Conservation (phyloP, 2,797 vertebrate genomes). For the Okamejei kenojei region DNA sequence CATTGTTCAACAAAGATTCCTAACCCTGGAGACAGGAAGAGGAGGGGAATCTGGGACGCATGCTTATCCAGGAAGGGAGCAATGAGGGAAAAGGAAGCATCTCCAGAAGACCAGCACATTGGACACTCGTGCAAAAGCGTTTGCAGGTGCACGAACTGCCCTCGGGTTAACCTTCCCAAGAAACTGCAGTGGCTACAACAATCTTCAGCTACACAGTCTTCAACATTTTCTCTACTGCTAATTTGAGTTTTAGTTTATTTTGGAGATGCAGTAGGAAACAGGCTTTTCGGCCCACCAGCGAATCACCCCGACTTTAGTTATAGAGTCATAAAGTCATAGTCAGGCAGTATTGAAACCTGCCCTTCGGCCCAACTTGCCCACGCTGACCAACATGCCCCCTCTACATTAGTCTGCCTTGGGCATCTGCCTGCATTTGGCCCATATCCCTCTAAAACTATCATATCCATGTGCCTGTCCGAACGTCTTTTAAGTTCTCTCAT, state of each 20-base stretch:
- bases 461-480: no score
- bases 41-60: background rate
- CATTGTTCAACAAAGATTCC: background rate
- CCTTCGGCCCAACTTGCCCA: no score
- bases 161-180: conserved; percentile 1
- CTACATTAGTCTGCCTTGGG: no score
- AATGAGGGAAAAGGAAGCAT: background rate
- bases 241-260: background rate
- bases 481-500: no score
- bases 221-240: background rate
- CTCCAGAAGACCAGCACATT: background rate
- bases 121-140: background rate
- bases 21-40: background rate
- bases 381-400: no score
- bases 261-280: background rate
- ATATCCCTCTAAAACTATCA: no score
- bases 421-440: no score
- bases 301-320: no score
- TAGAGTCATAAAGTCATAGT: no score
- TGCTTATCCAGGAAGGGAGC: background rate
- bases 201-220: background rate
- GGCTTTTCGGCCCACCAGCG: no score
- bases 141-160: conserved; percentile 21
- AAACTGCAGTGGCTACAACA: background rate
- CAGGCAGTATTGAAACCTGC: no score